Percentiles rank a stretch among this genome's conserved stretches.
phyloP scores from a whole-genome alignment of 2,113 vertebrate genomes.

The Rhinichthys klamathensis region DNA sequence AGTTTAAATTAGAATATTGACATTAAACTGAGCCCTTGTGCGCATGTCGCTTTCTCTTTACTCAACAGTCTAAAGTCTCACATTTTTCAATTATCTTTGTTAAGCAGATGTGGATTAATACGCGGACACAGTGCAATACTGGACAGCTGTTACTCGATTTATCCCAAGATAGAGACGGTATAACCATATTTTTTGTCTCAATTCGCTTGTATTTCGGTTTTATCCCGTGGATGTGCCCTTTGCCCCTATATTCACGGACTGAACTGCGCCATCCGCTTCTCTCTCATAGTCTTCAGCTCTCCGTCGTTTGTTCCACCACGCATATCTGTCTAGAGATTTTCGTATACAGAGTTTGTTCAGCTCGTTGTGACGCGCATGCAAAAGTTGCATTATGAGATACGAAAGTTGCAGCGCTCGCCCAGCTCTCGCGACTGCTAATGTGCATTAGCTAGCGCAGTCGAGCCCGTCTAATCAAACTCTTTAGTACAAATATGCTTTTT shows the following conservation, averaged over 20 bases:
- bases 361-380: too few relatives aligned
- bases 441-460: not conserved
- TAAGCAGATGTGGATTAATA: constrained; percentile 10
- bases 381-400: not conserved
- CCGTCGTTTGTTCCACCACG: not conserved
- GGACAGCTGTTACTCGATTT: not conserved
- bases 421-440: not conserved
- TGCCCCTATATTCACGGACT: constrained; percentile 40
- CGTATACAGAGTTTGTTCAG: not conserved
- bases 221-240: constrained; percentile 52
- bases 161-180: not conserved
- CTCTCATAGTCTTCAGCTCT: not conserved
- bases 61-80: constrained; percentile 55
- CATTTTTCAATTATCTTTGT: constrained; percentile 15
- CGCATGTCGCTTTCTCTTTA: constrained; percentile 51
- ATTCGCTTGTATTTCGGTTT: constrained; percentile 6
- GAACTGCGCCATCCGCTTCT: constrained; percentile 51
- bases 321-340: not conserved
- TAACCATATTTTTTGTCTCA: not conserved
- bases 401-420: constrained; percentile 12
- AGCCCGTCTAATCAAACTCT: not conserved
- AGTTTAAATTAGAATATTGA: constrained; percentile 11
- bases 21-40: constrained; percentile 14
- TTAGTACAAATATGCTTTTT: not conserved
- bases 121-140: not conserved